Conservation (phyloP, 2,888 invertebrate species). For the Operophtera brumata region DNA sequence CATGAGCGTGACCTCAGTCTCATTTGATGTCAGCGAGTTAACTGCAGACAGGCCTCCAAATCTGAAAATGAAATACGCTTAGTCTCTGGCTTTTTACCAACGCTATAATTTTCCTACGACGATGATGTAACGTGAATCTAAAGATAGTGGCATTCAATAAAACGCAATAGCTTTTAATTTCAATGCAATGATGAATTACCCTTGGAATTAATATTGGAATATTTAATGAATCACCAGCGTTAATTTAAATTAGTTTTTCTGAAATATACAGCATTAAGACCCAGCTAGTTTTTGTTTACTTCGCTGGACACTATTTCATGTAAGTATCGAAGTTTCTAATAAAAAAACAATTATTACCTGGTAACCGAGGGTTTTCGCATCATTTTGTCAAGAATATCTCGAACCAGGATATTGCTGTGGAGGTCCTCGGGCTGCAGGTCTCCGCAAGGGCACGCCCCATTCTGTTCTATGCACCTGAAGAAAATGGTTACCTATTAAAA, state of each 20-base stretch:
- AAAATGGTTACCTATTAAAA: not conserved
- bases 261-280: too few relatives aligned
- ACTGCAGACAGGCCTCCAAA: not conserved
- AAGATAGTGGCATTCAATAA: not conserved
- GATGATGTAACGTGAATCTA: too few relatives aligned
- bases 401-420: constrained; percentile 45
- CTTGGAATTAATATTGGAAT: too few relatives aligned
- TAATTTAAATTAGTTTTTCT: not conserved
- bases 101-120: too few relatives aligned
- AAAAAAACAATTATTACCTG: not conserved
- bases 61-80: not conserved
- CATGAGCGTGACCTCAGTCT: not conserved
- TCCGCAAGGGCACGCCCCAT: constrained; percentile 46
- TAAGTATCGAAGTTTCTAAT: not conserved
- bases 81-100: too few relatives aligned
- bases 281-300: too few relatives aligned
- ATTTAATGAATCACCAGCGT: not conserved
- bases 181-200: not conserved
- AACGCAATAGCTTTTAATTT: not conserved
- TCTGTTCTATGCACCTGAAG: constrained; percentile 43
- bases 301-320: not conserved
- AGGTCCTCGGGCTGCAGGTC: constrained; percentile 32
- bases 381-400: constrained; percentile 46
- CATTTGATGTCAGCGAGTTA: not conserved
- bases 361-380: constrained; percentile 8